Evolutionary conservation across 1,140 invertebrate species (phyloP).

Genomic region (Hylaeus anthracinus): DNA sequence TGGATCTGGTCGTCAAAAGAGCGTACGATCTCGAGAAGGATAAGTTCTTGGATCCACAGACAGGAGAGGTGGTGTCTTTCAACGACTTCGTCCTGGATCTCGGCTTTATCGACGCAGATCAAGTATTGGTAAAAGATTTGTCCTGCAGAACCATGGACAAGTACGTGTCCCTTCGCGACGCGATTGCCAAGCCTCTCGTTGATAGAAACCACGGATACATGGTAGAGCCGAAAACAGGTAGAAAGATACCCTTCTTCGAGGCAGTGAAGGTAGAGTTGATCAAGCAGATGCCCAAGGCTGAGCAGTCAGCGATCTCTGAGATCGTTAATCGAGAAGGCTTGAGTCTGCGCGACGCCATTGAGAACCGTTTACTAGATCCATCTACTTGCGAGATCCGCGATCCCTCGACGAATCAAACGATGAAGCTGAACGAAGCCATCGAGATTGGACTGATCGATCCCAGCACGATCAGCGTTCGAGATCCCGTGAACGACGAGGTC

Average conservation of each 20-base stretch:
- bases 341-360: neutral
- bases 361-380: conserved; percentile 36
- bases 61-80: conserved; percentile 88
- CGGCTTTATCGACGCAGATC: conserved; percentile 87
- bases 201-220: conserved; percentile 90
- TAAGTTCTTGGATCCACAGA: conserved; percentile 90
- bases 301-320: neutral
- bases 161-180: conserved; percentile 87
- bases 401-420: conserved; percentile 67
- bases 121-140: conserved; percentile 90
- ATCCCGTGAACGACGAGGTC: conserved; percentile 87
- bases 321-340: conserved; percentile 2
- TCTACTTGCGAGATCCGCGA: conserved; percentile 42
- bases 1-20: conserved; percentile 86
- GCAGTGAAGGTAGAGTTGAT: conserved; percentile 89
- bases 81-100: conserved; percentile 88
- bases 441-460: conserved; percentile 87
- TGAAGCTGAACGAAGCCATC: conserved; percentile 86
- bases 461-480: conserved; percentile 86
- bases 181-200: conserved; percentile 87
- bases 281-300: conserved; percentile 51
- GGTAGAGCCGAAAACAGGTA: conserved; percentile 91
- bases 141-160: conserved; percentile 83
- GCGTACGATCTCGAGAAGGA: conserved; percentile 88
- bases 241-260: conserved; percentile 91